A percentile compares a stretch with the other conserved stretches of the same genome.
phyloP scores from a whole-genome alignment of 2,888 invertebrate species.

The Iphiclides podalirius region DNA sequence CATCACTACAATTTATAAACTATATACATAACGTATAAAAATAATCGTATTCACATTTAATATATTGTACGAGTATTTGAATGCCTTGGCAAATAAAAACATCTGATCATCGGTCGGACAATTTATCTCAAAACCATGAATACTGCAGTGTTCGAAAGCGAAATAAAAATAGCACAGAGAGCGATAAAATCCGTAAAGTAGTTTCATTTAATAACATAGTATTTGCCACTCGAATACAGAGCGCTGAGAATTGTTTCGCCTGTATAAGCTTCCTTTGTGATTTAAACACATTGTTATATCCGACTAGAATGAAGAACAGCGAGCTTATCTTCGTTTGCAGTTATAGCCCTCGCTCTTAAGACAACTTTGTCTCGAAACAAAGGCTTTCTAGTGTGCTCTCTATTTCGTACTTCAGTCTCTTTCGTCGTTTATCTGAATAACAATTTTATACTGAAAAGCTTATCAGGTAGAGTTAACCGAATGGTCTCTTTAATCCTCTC shows the following conservation, averaged over 20 bases:
- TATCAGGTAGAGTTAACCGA: conserved; percentile 12
- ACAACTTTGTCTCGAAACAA: conserved; percentile 24
- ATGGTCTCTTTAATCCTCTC: conserved; percentile 3
- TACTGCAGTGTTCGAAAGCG: too few species aligned
- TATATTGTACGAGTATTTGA: too few species aligned
- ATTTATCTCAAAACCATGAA: too few species aligned
- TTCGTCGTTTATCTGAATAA: conserved; percentile 21
- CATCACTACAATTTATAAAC: too few species aligned
- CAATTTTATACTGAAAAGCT: conserved; percentile 16
- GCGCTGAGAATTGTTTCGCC: conserved; percentile 16
- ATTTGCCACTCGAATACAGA: neutral
- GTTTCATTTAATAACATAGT: neutral
- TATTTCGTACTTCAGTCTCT: conserved; percentile 18
- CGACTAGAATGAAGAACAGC: conserved; percentile 13
- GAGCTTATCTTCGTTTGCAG: conserved; percentile 23
- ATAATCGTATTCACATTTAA: too few species aligned
- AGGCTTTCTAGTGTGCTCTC: conserved; percentile 16
- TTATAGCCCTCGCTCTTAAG: conserved; percentile 20
- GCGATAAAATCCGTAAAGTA: too few species aligned
- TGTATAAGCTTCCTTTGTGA: conserved; percentile 23
- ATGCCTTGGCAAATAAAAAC: too few species aligned
- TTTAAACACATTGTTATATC: conserved; percentile 20
- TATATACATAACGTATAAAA: too few species aligned
- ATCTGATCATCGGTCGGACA: too few species aligned
- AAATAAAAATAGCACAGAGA: too few species aligned